These are phyloP conservation scores for Amazona guildingii DNA, from an alignment of 2,113 vertebrate genomes.

Conservation along the genomic window DNA sequence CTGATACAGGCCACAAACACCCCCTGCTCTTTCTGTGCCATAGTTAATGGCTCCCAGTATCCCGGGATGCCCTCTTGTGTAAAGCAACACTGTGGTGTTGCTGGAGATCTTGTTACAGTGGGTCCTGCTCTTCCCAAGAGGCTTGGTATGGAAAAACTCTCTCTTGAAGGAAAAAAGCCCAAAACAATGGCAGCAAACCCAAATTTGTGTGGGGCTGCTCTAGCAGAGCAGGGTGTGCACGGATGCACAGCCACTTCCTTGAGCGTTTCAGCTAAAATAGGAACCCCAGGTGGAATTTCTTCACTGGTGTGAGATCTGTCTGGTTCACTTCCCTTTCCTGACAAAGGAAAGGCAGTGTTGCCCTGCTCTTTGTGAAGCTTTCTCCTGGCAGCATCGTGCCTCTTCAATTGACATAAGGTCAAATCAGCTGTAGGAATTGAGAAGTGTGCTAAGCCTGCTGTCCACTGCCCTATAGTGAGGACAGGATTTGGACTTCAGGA, in stretches of 20 bases:
- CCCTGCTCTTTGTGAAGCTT: background rate
- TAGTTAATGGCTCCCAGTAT: background rate
- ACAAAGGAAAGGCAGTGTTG: background rate
- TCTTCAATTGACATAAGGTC: background rate
- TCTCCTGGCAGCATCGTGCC: background rate
- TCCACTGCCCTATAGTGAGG: background rate
- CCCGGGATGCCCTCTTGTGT: background rate
- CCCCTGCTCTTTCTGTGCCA: background rate
- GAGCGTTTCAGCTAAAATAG: background rate
- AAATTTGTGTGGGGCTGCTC: background rate
- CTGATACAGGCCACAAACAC: background rate
- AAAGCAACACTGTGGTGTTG: background rate
- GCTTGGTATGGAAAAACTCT: background rate
- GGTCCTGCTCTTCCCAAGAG: background rate
- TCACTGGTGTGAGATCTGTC: background rate
- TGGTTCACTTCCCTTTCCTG: background rate
- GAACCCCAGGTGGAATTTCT: background rate
- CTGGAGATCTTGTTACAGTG: background rate
- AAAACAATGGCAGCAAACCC: background rate
- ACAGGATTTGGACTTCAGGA: background rate
- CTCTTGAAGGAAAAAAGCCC: background rate
- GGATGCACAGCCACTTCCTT: background rate
- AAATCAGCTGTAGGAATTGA: background rate
- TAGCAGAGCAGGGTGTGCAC: background rate
- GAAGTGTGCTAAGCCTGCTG: background rate